Conservation (phyloP, 2,113 vertebrate species). For the Apeltes quadracus region DNA sequence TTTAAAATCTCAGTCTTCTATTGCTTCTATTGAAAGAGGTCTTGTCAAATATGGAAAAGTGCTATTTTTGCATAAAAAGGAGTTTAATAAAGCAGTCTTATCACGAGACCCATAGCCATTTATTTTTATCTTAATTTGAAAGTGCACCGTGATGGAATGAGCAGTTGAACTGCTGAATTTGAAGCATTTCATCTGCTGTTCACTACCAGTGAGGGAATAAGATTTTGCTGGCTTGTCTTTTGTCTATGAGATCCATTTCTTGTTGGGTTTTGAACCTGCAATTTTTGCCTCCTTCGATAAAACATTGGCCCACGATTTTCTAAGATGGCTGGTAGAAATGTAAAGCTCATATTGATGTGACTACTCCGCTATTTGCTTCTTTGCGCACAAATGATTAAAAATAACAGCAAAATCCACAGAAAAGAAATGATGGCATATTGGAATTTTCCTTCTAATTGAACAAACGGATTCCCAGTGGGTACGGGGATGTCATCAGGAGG, state of each 20-base stretch:
- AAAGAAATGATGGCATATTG: constrained; percentile 42
- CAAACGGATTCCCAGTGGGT: constrained; percentile 28
- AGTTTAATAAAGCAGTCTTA: constrained; percentile 62
- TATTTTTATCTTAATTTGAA: constrained; percentile 64
- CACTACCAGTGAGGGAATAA: constrained; percentile 50
- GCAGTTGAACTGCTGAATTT: constrained; percentile 73
- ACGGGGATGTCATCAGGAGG: constrained; percentile 36
- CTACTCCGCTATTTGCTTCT: constrained; percentile 23
- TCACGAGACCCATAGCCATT: constrained; percentile 55
- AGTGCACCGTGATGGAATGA: constrained; percentile 58
- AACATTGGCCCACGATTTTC: constrained; percentile 36
- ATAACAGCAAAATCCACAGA: constrained; percentile 21
- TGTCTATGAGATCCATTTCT: constrained; percentile 48
- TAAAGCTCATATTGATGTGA: constrained; percentile 35
- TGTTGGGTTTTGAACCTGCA: constrained; percentile 45
- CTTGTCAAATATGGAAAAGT: constrained; percentile 66
- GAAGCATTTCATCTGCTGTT: constrained; percentile 64
- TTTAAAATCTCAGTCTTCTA: constrained; percentile 72
- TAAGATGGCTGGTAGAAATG: constrained; percentile 38
- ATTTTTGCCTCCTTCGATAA: constrained; percentile 45
- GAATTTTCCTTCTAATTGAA: constrained; percentile 70
- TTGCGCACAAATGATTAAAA: constrained; percentile 22
- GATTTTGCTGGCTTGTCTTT: constrained; percentile 60
- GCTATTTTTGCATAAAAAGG: constrained; percentile 78
- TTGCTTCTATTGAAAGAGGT: constrained; percentile 65